Percentiles rank a stretch among this genome's conserved stretches.
Conservation (phyloP, 2,797 vertebrate genomes). For the Acipenser oxyrinchus region DNA sequence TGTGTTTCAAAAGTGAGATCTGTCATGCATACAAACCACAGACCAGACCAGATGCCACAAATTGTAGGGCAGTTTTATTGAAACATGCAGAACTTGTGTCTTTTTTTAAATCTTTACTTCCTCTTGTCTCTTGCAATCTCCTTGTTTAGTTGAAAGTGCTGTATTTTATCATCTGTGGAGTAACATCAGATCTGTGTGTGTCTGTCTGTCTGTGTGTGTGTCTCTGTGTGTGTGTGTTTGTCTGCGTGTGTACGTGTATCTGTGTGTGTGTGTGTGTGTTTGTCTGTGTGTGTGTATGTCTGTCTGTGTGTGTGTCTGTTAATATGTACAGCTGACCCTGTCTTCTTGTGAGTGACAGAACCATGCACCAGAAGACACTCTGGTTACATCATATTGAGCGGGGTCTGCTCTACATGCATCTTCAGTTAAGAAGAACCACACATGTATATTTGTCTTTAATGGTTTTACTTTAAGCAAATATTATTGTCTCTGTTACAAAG, state of each 20-base stretch:
- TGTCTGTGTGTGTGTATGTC: background rate
- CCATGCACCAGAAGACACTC: too few species aligned
- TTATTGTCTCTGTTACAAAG: too few species aligned
- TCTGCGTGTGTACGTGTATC: background rate
- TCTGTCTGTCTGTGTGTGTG: too few species aligned
- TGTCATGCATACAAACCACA: conserved; percentile 44
- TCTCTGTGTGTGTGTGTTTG: too few species aligned
- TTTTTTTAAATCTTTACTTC: background rate
- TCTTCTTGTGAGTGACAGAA: background rate
- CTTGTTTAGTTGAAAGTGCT: background rate
- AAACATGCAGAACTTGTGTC: conserved; percentile 43
- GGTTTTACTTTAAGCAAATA: too few species aligned
- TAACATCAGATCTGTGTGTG: too few species aligned
- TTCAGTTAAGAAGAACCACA: too few species aligned
- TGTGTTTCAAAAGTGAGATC: background rate
- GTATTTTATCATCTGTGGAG: too few species aligned
- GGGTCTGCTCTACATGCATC: background rate
- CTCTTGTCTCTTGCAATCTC: background rate
- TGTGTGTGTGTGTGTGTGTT: background rate
- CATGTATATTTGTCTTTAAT: too few species aligned
- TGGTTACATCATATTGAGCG: background rate
- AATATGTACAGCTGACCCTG: conserved; percentile 8
- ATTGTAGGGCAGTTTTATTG: conserved; percentile 46
- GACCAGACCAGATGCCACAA: conserved; percentile 41
- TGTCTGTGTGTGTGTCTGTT: background rate